A percentile compares a stretch with the other conserved stretches of the same genome.
These are phyloP conservation scores for Ormyrus rosae DNA, from an alignment of 2,888 invertebrate genomes.

Conservation along the genomic window DNA sequence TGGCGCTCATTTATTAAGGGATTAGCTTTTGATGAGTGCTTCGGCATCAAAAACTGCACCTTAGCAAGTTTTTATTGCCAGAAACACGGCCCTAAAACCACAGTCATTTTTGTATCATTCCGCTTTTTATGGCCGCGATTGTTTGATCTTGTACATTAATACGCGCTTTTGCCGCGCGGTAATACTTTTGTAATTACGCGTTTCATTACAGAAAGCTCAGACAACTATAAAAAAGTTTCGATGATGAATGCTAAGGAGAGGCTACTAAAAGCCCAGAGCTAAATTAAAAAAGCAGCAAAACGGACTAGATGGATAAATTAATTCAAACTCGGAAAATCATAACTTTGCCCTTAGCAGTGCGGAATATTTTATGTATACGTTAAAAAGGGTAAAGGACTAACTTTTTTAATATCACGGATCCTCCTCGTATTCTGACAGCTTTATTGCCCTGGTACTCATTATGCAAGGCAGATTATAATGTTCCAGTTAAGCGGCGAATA, in stretches of 20 bases:
- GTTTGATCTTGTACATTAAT: not conserved
- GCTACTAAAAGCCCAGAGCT: not conserved
- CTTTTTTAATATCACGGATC: slow-evolving; percentile 45
- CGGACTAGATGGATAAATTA: slow-evolving; percentile 26
- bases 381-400: slow-evolving; percentile 34
- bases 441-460: slow-evolving; percentile 34
- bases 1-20: slow-evolving; percentile 3
- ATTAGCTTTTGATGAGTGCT: not conserved
- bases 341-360: slow-evolving; percentile 25
- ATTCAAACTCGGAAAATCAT: slow-evolving; percentile 38
- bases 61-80: not conserved
- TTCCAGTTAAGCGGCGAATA: slow-evolving; percentile 10
- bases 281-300: slow-evolving; percentile 36
- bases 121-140: not conserved
- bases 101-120: not conserved
- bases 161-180: too few species aligned
- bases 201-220: slow-evolving; percentile 4
- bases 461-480: slow-evolving; percentile 15
- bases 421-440: not conserved
- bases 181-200: slow-evolving; percentile 1
- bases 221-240: slow-evolving; percentile 17
- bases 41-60: not conserved
- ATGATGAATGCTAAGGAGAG: slow-evolving; percentile 26
- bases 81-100: not conserved
- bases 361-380: slow-evolving; percentile 34